Evolutionary conservation across 2,888 invertebrate genomes (phyloP).

Genomic region (Acanthosepion lycidas): DNA sequence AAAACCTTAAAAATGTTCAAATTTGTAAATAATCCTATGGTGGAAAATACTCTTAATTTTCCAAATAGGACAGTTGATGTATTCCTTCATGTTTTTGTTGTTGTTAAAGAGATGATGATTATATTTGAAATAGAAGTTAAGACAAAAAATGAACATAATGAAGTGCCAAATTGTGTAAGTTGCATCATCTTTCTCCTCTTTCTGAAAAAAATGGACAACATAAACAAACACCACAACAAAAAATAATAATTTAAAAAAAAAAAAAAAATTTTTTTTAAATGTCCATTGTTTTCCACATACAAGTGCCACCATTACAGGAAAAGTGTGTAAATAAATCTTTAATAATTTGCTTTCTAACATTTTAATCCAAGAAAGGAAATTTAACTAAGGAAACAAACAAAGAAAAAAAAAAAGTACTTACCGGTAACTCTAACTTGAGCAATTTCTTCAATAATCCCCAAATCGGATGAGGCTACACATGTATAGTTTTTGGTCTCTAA

Average conservation of each 20-base stretch:
- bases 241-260: neutral
- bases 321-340: neutral
- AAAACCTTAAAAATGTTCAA: neutral
- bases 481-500: conserved; percentile 96
- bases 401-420: conserved; percentile 25
- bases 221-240: neutral
- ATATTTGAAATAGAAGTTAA: neutral
- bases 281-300: neutral
- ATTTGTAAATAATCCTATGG: neutral
- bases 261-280: neutral
- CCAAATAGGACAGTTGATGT: neutral
- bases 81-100: neutral
- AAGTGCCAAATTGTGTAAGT: neutral
- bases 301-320: neutral
- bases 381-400: neutral
- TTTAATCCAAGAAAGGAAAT: neutral
- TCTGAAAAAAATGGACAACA: conserved; percentile 33
- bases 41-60: neutral
- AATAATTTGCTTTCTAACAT: neutral
- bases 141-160: neutral
- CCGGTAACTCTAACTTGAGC: conserved; percentile 46
- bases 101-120: neutral
- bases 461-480: conserved; percentile 94
- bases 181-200: neutral
- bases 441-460: conserved; percentile 76